Percentiles rank a stretch among this genome's conserved stretches.
Conservation (phyloP, 1,140 invertebrate genomes). For the Orius laevigatus region DNA sequence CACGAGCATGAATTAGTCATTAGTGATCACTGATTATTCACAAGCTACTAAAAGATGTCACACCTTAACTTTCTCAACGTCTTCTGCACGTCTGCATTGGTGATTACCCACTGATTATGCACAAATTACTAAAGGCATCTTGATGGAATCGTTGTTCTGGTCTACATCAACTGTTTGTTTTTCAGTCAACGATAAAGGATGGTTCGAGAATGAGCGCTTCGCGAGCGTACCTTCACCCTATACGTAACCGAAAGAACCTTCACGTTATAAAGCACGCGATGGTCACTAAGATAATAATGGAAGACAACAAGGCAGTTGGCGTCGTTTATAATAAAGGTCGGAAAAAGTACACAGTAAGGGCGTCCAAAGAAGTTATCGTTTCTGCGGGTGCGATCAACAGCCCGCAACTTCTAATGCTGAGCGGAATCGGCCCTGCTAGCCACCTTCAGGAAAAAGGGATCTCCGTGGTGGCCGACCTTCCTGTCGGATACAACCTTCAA, state of each 20-base stretch:
- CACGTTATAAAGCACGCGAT: constrained; percentile 30
- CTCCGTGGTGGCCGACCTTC: constrained; percentile 41
- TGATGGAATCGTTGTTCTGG: neutral
- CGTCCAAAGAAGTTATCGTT: constrained; percentile 39
- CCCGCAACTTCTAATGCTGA: constrained; percentile 48
- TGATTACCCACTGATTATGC: no score
- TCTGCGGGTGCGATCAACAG: constrained; percentile 44
- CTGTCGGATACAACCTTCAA: constrained; percentile 63
- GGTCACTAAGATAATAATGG: constrained; percentile 33
- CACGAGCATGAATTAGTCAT: no score
- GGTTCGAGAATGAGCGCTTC: constrained; percentile 49
- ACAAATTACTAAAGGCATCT: no score
- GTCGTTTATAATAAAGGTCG: constrained; percentile 33
- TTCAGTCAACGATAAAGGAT: constrained; percentile 38
- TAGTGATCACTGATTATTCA: no score
- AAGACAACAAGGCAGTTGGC: constrained; percentile 40
- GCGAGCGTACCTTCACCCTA: constrained; percentile 33
- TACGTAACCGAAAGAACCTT: constrained; percentile 26
- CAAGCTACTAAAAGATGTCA: no score
- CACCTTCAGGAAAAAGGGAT: constrained; percentile 34
- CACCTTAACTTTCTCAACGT: no score
- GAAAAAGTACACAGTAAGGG: constrained; percentile 25
- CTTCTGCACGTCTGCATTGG: no score
- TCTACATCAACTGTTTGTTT: constrained; percentile 20
- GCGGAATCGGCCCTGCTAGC: constrained; percentile 42